Evolutionary conservation across 2,888 invertebrate genomes (phyloP).

Genomic region (Automeris io): DNA sequence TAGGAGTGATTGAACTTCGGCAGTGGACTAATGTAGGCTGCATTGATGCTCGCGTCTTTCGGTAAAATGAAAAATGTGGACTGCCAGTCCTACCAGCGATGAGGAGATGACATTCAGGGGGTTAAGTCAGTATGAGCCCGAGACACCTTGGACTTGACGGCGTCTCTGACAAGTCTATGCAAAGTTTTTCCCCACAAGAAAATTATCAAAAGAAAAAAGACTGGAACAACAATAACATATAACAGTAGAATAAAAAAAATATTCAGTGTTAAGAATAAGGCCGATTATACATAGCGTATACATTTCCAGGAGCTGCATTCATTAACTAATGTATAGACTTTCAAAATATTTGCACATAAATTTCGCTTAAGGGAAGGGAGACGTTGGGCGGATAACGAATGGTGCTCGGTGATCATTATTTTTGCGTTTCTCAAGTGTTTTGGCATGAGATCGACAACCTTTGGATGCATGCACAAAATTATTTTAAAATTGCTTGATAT

Average conservation of each 20-base stretch:
- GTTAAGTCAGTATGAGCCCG: too few relatives aligned
- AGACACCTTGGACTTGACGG: too few relatives aligned
- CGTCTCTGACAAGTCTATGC: too few relatives aligned
- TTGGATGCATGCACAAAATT: neutral
- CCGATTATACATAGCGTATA: slow-evolving; percentile 45
- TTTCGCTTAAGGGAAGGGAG: slow-evolving; percentile 52
- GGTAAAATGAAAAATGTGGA: too few relatives aligned
- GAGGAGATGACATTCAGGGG: too few relatives aligned
- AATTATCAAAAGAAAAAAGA: too few relatives aligned
- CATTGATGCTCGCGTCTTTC: too few relatives aligned
- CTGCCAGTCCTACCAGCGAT: too few relatives aligned
- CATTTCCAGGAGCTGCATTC: slow-evolving; percentile 66
- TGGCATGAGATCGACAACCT: slow-evolving; percentile 11
- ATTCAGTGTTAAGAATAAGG: slow-evolving; percentile 46
- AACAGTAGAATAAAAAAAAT: slow-evolving; percentile 1
- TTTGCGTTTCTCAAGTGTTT: slow-evolving; percentile 20
- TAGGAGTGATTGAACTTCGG: too few relatives aligned
- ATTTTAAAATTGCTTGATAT: neutral
- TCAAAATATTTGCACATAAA: slow-evolving; percentile 74
- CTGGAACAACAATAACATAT: too few relatives aligned
- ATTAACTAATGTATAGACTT: slow-evolving; percentile 76
- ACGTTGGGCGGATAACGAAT: slow-evolving; percentile 41
- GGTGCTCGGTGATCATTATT: slow-evolving; percentile 30
- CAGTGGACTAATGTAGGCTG: too few relatives aligned
- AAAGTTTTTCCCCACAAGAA: too few relatives aligned